These are phyloP conservation scores for Isaurus tuberculatus DNA, from an alignment of 92 coral and sea anemone genomes.

Conservation along the genomic window DNA sequence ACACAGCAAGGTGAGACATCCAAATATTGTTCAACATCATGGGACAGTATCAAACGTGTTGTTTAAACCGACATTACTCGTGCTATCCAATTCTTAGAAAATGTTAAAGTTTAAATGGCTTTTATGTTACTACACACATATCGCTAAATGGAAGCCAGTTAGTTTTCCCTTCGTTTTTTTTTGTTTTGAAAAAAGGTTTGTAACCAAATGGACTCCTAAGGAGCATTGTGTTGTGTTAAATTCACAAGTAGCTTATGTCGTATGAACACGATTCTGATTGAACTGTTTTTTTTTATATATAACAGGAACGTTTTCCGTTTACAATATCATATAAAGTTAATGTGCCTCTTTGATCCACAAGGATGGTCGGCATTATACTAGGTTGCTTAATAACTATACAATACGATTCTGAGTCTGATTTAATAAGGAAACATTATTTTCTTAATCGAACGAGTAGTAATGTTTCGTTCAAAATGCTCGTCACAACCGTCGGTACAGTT, in stretches of 20 bases:
- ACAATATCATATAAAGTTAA: background rate
- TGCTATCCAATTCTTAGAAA: background rate
- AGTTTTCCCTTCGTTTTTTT: background rate
- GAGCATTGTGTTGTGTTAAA: background rate
- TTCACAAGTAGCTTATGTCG: background rate
- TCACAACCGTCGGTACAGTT: background rate
- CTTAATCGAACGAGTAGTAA: background rate
- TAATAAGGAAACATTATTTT: too few relatives aligned
- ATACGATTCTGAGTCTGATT: background rate
- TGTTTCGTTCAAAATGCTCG: background rate
- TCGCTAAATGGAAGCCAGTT: background rate
- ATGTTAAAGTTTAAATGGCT: background rate
- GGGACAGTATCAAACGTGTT: background rate
- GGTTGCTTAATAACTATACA: background rate
- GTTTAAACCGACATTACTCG: background rate
- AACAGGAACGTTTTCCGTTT: background rate
- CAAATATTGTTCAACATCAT: slow-evolving; percentile 20
- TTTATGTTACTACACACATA: background rate
- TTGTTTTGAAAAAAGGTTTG: background rate
- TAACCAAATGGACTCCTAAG: slow-evolving; percentile 1
- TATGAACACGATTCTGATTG: background rate
- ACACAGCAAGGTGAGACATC: slow-evolving; percentile 27
- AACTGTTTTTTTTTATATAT: background rate
- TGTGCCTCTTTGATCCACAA: background rate
- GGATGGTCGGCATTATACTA: background rate